A percentile compares a stretch with the other conserved stretches of the same genome.
Conservation (phyloP, 2,113 vertebrate species). For the Lasiurus cinereus region DNA sequence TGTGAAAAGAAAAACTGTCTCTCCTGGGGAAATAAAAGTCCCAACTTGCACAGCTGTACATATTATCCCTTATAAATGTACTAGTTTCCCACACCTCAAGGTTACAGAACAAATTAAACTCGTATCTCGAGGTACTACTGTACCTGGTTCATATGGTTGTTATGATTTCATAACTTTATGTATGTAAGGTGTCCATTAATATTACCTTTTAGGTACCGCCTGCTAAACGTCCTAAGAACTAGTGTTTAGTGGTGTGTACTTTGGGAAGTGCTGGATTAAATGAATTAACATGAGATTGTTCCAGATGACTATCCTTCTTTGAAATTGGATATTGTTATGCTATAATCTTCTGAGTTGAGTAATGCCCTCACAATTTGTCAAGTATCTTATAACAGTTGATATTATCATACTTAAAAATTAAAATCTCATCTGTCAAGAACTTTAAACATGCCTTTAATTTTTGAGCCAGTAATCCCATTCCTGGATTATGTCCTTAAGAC, state of each 20-base stretch:
- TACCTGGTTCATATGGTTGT: neutral
- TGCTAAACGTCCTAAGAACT: neutral
- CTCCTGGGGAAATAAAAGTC: neutral
- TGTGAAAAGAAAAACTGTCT: neutral
- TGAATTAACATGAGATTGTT: neutral
- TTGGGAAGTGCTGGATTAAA: neutral
- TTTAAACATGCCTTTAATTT: neutral
- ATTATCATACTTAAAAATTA: slow-evolving; percentile 10
- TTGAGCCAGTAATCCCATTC: neutral
- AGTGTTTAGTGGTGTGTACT: neutral
- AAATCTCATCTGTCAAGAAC: neutral
- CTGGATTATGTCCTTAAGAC: neutral
- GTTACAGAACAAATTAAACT: too few relatives aligned
- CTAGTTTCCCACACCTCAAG: too few relatives aligned
- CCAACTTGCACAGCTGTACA: neutral
- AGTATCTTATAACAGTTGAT: slow-evolving; percentile 6
- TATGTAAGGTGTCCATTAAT: neutral
- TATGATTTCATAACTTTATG: neutral
- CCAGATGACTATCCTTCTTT: neutral
- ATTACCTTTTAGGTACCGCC: neutral
- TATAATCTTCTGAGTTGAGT: neutral
- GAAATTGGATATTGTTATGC: neutral
- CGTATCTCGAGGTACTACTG: too few relatives aligned
- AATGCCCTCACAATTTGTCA: neutral
- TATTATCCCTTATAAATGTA: neutral